Conservation (phyloP, 2,888 invertebrate species). For the Oegoconia quadripuncta region DNA sequence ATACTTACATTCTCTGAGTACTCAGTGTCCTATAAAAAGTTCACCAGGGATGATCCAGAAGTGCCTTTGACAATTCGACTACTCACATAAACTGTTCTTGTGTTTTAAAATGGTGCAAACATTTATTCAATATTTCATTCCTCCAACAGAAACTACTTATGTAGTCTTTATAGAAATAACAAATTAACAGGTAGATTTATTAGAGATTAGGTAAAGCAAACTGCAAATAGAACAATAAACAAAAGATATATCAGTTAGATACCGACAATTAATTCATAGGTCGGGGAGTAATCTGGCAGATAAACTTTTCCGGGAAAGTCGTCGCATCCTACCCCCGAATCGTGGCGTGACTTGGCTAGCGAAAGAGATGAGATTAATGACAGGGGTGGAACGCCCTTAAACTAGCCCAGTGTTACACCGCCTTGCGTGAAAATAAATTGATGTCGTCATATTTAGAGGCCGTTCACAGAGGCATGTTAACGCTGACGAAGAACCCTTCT, state of each 20-base stretch:
- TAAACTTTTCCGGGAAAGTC: slow-evolving; percentile 41
- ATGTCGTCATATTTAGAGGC: no score
- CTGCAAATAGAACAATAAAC: background rate
- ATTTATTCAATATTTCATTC: no score
- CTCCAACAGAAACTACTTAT: no score
- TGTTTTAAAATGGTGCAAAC: no score
- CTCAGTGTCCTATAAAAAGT: background rate
- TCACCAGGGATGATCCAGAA: no score
- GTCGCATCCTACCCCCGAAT: slow-evolving; percentile 32
- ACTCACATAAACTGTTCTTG: no score
- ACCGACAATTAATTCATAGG: slow-evolving; percentile 32
- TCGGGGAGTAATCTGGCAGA: slow-evolving; percentile 43
- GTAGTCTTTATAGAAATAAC: no score
- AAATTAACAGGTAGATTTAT: no score
- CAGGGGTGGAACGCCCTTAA: slow-evolving; percentile 49
- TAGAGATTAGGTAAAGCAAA: no score
- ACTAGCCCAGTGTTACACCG: slow-evolving; percentile 40
- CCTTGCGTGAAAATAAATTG: slow-evolving; percentile 4
- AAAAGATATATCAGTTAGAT: slow-evolving; percentile 18
- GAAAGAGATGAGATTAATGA: slow-evolving; percentile 71
- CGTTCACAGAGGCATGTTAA: no score
- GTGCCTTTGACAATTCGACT: no score
- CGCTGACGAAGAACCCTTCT: no score
- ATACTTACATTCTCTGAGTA: background rate
- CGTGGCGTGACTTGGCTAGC: slow-evolving; percentile 57